phyloP scores from a whole-genome alignment of 2,888 invertebrate species.

The Anthophora plumipes region DNA sequence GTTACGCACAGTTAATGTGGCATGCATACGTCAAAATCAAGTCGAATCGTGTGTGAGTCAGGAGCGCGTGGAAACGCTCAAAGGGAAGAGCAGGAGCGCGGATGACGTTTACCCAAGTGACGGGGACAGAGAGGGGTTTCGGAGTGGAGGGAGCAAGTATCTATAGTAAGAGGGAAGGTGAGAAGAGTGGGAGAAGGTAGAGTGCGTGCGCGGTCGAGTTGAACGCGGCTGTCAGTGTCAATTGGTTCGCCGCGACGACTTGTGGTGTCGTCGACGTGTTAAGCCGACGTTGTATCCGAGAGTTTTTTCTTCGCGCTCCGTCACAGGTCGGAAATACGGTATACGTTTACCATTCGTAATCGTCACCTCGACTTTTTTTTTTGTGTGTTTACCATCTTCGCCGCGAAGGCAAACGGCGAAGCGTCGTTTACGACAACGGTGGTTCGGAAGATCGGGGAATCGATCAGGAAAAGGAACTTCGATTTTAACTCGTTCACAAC shows the following conservation, averaged over 20 bases:
- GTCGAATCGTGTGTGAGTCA: conserved; percentile 42
- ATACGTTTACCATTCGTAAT: conserved; percentile 17
- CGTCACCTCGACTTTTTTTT: not conserved
- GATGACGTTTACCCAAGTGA: conserved; percentile 27
- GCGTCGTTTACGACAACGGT: conserved; percentile 8
- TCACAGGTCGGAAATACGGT: conserved; percentile 25
- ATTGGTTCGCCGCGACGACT: conserved; percentile 79
- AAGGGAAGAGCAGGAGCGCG: conserved; percentile 37
- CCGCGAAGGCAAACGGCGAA: conserved; percentile 28
- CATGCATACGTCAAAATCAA: conserved; percentile 36
- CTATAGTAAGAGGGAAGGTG: conserved; percentile 44
- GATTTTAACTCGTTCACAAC: conserved; percentile 11
- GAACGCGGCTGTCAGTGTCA: conserved; percentile 78
- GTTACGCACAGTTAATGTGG: conserved; percentile 7
- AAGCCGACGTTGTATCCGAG: conserved; percentile 50
- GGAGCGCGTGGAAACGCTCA: conserved; percentile 41
- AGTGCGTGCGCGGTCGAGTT: conserved; percentile 84
- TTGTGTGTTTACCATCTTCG: conserved; percentile 36
- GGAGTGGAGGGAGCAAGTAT: conserved; percentile 13
- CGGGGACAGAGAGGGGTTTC: not conserved
- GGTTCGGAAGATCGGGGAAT: conserved; percentile 28
- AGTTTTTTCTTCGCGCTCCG: conserved; percentile 32
- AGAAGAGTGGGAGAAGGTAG: conserved; percentile 36
- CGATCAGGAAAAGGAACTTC: conserved; percentile 29
- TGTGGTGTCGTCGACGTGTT: conserved; percentile 69